Evolutionary conservation across 2,113 vertebrate genomes (phyloP).

Genomic region (Pseudopipra pipra): DNA sequence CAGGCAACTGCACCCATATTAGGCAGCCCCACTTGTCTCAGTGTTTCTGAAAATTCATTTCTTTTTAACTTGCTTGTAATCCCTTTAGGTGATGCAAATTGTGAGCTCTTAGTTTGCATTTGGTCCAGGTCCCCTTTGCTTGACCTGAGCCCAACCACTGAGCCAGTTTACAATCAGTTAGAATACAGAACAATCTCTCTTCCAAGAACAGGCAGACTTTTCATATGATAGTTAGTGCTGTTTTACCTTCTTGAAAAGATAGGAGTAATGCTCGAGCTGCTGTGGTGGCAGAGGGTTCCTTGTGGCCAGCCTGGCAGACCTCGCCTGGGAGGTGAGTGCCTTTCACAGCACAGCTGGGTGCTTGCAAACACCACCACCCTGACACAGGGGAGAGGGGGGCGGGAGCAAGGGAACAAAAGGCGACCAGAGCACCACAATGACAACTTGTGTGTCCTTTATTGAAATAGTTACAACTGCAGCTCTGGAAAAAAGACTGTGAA

Average conservation of each 20-base stretch:
- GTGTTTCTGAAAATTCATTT: not conserved
- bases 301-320: not conserved
- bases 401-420: not conserved
- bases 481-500: not conserved
- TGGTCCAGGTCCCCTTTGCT: not conserved
- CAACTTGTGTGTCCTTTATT: conserved; percentile 55
- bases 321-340: not conserved
- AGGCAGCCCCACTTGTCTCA: not conserved
- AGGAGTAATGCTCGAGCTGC: not conserved
- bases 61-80: not conserved
- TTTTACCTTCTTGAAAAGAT: not conserved
- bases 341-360: not conserved
- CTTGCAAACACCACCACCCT: not conserved
- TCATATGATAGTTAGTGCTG: not conserved
- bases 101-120: not conserved
- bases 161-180: not conserved
- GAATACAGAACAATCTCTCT: not conserved
- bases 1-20: not conserved
- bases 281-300: not conserved
- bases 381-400: not conserved
- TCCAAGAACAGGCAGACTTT: not conserved
- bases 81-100: not conserved
- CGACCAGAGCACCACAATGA: not conserved
- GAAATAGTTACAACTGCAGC: conserved; percentile 50
- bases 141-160: not conserved